A percentile compares a stretch with the other conserved stretches of the same genome.
These are phyloP conservation scores for Wasmannia auropunctata DNA, from an alignment of 1,140 invertebrate species.

Conservation along the genomic window DNA sequence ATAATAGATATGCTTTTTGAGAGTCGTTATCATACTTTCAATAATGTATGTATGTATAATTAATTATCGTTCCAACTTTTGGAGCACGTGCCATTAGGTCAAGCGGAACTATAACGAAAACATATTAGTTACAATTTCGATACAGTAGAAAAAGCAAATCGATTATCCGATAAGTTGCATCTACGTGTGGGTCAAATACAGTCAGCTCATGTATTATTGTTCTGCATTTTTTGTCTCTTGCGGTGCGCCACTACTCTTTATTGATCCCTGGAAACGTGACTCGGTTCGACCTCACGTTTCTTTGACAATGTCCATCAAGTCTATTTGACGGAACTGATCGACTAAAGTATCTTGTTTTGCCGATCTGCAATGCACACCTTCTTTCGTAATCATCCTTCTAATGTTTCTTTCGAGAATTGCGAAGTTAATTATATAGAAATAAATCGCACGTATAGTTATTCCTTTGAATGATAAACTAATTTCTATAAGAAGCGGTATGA, in stretches of 20 bases:
- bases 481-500: not conserved
- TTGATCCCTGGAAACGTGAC: conserved; percentile 49
- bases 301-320: conserved; percentile 6
- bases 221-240: not conserved
- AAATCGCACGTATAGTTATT: not conserved
- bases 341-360: conserved; percentile 36
- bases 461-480: not conserved
- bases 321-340: conserved; percentile 47
- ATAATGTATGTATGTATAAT: not conserved
- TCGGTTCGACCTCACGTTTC: conserved; percentile 46
- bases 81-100: conserved; percentile 22
- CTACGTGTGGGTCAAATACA: not conserved
- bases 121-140: conserved; percentile 15
- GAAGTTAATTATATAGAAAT: conserved; percentile 2
- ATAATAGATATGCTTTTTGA: not conserved
- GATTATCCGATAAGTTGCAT: conserved; percentile 27
- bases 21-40: not conserved
- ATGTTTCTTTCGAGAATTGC: conserved; percentile 39
- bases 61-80: conserved; percentile 19
- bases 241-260: conserved; percentile 22
- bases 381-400: conserved; percentile 24
- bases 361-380: conserved; percentile 4
- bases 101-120: not conserved
- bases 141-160: conserved; percentile 1
- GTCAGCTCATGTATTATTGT: conserved; percentile 24